These are phyloP conservation scores for Cotesia vestalis DNA, from an alignment of 1,140 invertebrate species.

Conservation along the genomic window DNA sequence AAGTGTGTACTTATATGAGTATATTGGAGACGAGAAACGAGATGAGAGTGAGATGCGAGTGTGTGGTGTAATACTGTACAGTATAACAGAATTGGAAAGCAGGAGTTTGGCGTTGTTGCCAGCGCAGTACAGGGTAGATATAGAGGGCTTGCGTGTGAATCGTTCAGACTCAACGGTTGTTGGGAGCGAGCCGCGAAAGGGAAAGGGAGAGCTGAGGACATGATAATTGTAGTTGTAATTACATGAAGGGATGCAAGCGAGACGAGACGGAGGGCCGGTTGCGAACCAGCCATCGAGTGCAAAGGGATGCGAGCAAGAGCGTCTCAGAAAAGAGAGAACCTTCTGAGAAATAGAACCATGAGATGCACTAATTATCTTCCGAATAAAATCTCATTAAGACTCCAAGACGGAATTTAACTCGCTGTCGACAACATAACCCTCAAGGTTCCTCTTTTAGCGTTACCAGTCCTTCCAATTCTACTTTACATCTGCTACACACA, in stretches of 20 bases:
- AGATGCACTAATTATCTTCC: conserved; percentile 59
- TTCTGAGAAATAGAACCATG: conserved; percentile 47
- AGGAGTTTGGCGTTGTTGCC: conserved; percentile 8
- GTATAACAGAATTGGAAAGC: no score
- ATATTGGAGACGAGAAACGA: conserved; percentile 16
- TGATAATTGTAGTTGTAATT: conserved; percentile 59
- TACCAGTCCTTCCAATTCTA: no score
- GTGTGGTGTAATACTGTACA: no score
- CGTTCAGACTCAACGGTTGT: conserved; percentile 9
- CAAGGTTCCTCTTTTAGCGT: background rate
- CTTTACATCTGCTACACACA: no score
- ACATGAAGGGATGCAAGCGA: conserved; percentile 46
- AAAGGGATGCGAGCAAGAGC: background rate
- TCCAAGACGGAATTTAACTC: conserved; percentile 50
- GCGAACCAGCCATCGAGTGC: conserved; percentile 4
- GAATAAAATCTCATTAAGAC: conserved; percentile 59
- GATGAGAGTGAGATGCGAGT: background rate
- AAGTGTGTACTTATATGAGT: background rate
- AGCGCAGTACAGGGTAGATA: conserved; percentile 4
- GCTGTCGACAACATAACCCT: conserved; percentile 45
- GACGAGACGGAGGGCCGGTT: conserved; percentile 30
- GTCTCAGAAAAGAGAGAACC: conserved; percentile 28
- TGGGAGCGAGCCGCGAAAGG: conserved; percentile 16
- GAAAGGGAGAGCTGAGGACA: conserved; percentile 36
- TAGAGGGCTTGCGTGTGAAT: conserved; percentile 28